phyloP scores from a whole-genome alignment of 2,797 vertebrate genomes.

The Sebastes alutus region DNA sequence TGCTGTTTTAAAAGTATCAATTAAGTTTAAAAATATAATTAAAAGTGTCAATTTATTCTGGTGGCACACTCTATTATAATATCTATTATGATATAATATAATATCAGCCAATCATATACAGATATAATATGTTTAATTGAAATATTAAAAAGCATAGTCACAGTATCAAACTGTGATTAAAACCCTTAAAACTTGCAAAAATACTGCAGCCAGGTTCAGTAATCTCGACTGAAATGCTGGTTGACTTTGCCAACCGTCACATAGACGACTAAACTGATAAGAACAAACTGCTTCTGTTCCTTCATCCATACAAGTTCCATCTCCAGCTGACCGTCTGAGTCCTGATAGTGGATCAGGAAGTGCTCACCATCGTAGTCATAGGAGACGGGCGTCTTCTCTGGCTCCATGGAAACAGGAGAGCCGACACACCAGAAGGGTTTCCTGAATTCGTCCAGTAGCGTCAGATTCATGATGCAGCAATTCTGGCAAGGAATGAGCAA shows the following conservation, averaged over 20 bases:
- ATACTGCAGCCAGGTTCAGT: conserved; percentile 69
- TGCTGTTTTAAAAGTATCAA: not conserved
- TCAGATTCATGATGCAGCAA: conserved; percentile 89
- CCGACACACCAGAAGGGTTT: conserved; percentile 90
- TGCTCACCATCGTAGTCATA: conserved; percentile 79
- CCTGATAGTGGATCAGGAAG: conserved; percentile 78
- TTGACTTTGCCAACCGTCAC: conserved; percentile 85
- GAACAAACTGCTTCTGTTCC: conserved; percentile 78
- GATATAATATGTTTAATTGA: not conserved
- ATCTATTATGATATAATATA: not conserved
- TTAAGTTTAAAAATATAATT: not conserved
- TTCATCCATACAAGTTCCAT: conserved; percentile 80
- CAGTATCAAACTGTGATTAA: not conserved
- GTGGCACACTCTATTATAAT: not conserved
- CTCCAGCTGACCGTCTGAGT: conserved; percentile 81
- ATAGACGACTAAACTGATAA: conserved; percentile 83
- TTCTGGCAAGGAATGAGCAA: conserved; percentile 76
- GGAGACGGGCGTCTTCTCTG: not conserved
- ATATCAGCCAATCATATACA: not conserved
- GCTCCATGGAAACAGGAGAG: conserved; percentile 78
- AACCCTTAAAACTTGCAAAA: not conserved
- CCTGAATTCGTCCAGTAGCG: conserved; percentile 86
- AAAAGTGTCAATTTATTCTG: not conserved
- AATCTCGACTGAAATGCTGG: conserved; percentile 84
- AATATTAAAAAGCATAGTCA: not conserved